Base-by-base conservation (phyloP, 2,888 invertebrate genomes). In the Lycia hirtaria region DNA sequence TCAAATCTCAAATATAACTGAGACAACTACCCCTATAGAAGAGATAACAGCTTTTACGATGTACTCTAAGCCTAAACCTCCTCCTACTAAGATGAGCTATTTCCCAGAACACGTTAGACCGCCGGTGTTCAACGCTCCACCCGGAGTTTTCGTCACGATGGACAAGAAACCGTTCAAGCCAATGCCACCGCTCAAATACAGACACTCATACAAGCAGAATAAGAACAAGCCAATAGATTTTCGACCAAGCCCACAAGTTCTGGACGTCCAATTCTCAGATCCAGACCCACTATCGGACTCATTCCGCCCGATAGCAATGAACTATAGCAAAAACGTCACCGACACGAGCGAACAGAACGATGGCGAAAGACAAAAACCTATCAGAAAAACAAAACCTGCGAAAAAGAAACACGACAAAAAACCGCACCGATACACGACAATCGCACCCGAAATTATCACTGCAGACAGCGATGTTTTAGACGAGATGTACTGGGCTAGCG, bases 131-230 rank as follows among this genome's bases (percentile, higher is more conserved):
- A 91, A 86, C 64, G 88, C 92, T 9, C 92, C 91, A 0, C 92
- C 91, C 0, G 92, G 92, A 24, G 85, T 92, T 2, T 91, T 92
- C 54, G 85, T 85, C 7, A 87, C 88, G 4, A 87, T 88, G 88
- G 91, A 92, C 55, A 92, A 90, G 62, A 92, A 92, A 47, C 90
- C 91, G 1, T 91, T 92, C 49, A 92, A 90, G 62, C 92, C 92
- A 5, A 80, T 92, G 87, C 92, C 92, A 10, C 91, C 91, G 1
- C 53, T 91, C n/a, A 91, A 90, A 58, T 67, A 72, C 76, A 82
- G 44, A 61, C 77, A 84, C 40, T 61, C 72, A 1, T 60, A 74
- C 1, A 89, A 87, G 62, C 77, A 77, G 3, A 51, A 71, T 22
- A 87, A 81, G 68, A 35, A 68, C 5, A 76, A 67, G 44, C 88